phyloP scores from a whole-genome alignment of 2,113 vertebrate genomes.

The Platichthys flesus region DNA sequence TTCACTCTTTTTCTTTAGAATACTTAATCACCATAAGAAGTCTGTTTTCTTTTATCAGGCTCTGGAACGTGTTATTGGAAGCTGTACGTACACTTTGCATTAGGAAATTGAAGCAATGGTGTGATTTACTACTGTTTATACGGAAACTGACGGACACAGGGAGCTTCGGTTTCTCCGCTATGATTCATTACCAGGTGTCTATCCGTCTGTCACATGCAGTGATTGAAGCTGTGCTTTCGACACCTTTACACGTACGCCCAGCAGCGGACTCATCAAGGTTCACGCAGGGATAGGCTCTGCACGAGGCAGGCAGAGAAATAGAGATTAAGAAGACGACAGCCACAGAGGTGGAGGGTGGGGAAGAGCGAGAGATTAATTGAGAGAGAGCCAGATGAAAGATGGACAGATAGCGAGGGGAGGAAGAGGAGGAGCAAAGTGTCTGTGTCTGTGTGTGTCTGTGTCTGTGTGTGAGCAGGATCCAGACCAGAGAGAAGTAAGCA shows the following conservation, averaged over 20 bases:
- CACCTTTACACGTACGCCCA: constrained; percentile 2
- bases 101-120: neutral
- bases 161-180: neutral
- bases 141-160: neutral
- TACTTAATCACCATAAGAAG: too few relatives aligned
- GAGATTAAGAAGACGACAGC: constrained; percentile 24
- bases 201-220: constrained; percentile 4
- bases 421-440: constrained; percentile 11
- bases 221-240: constrained; percentile 12
- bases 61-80: neutral
- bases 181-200: constrained; percentile 40
- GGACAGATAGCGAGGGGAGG: constrained; percentile 28
- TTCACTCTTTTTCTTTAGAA: too few relatives aligned
- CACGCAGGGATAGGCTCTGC: constrained; percentile 26
- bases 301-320: neutral
- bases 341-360: constrained; percentile 25
- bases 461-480: constrained; percentile 4
- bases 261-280: constrained; percentile 16
- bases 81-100: neutral
- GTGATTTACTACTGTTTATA: neutral
- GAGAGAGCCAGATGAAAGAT: constrained; percentile 49
- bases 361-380: constrained; percentile 56
- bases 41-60: too few relatives aligned
- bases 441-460: constrained; percentile 12
- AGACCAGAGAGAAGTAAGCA: neutral